Percentiles rank a stretch among this genome's conserved stretches.
Evolutionary conservation across 2,888 invertebrate species (phyloP).

Genomic region (Steinernema scapterisci): DNA sequence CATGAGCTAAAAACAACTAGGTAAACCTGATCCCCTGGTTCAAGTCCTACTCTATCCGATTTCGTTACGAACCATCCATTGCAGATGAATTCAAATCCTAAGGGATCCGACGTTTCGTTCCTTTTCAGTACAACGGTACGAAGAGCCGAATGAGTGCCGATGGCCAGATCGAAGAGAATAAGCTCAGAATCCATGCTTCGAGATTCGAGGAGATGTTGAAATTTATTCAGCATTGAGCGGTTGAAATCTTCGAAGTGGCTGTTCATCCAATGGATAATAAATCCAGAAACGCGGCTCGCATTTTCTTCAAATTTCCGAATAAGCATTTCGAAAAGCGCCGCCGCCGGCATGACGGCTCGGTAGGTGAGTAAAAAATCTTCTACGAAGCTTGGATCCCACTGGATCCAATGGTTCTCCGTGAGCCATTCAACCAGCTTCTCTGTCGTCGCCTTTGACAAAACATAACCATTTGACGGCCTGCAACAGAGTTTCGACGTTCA

Average conservation of each 20-base stretch:
- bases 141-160: conserved; percentile 91
- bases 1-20: background rate
- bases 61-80: conserved; percentile 91
- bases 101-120: conserved; percentile 83
- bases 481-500: background rate
- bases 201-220: conserved; percentile 54
- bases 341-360: conserved; percentile 87
- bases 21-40: conserved; percentile 85
- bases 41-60: conserved; percentile 91
- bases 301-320: conserved; percentile 82
- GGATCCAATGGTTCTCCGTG: conserved; percentile 80
- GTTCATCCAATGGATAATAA: conserved; percentile 96
- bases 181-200: conserved; percentile 79
- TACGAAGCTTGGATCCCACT: conserved; percentile 91
- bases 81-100: conserved; percentile 84
- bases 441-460: conserved; percentile 79
- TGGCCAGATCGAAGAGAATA: conserved; percentile 87
- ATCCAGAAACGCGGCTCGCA: conserved; percentile 77
- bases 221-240: conserved; percentile 85
- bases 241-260: conserved; percentile 98
- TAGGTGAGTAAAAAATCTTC: conserved; percentile 97
- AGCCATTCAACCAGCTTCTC: conserved; percentile 81
- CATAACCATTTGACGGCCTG: conserved; percentile 77
- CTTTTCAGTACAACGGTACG: conserved; percentile 88
- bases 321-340: conserved; percentile 83